Evolutionary conservation across 2,888 invertebrate species (phyloP).

Genomic region (Axea sp.): DNA sequence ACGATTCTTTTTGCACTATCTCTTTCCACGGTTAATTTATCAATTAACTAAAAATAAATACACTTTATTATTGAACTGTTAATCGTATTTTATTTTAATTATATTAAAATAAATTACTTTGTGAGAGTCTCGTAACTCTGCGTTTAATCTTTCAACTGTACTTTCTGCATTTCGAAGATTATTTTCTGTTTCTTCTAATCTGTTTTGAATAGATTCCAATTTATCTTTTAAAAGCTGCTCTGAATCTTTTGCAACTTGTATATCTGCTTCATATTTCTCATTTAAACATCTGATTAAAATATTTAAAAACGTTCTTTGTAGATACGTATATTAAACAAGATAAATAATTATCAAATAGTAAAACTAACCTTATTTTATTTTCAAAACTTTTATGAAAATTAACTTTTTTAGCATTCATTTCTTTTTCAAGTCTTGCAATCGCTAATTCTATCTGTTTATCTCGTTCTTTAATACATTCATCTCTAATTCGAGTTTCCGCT

Average conservation of each 20-base stretch:
- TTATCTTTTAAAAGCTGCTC: constrained; percentile 85
- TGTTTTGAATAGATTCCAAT: constrained; percentile 84
- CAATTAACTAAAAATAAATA: constrained; percentile 79
- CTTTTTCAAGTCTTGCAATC: constrained; percentile 85
- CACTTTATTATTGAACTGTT: too few species aligned
- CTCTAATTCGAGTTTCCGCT: constrained; percentile 85
- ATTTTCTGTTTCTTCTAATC: constrained; percentile 85
- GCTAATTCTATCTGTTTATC: constrained; percentile 89
- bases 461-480: constrained; percentile 86
- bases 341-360: too few species aligned
- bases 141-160: constrained; percentile 83
- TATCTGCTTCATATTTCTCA: constrained; percentile 88
- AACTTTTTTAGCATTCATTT: constrained; percentile 82
- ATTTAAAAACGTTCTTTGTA: too few species aligned
- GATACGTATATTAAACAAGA: too few species aligned
- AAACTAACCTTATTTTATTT: constrained; percentile 78
- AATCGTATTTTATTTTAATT: too few species aligned
- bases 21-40: constrained; percentile 81
- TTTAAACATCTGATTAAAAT: constrained; percentile 87
- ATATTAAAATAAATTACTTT: constrained; percentile 51
- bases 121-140: constrained; percentile 55
- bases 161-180: constrained; percentile 82
- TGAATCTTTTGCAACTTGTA: constrained; percentile 84
- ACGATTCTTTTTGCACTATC: constrained; percentile 82
- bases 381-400: constrained; percentile 83